Conservation (phyloP, 2,888 invertebrate genomes). For the Agrypnus murinus region DNA sequence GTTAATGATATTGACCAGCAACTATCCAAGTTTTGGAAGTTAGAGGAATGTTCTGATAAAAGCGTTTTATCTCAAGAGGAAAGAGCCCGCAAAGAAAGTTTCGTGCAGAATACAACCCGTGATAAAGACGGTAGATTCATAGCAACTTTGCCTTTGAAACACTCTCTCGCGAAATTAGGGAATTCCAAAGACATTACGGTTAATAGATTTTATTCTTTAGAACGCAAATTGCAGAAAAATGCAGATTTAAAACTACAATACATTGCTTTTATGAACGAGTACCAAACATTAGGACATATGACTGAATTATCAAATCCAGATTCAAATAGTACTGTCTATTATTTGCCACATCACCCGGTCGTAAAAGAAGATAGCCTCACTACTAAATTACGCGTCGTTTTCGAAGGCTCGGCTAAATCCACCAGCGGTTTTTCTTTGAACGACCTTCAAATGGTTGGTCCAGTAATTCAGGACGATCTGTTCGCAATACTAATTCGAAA, state of each 20-base stretch:
- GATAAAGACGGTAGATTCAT: conserved; percentile 55
- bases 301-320: not conserved
- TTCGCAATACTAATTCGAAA: conserved; percentile 58
- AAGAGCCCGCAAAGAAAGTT: conserved; percentile 55
- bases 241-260: conserved; percentile 46
- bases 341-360: conserved; percentile 63
- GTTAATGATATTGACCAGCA: conserved; percentile 12
- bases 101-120: conserved; percentile 50
- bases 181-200: conserved; percentile 54
- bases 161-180: conserved; percentile 41
- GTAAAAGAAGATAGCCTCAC: conserved; percentile 57
- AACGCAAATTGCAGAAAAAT: conserved; percentile 50
- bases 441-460: conserved; percentile 61
- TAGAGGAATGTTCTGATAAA: conserved; percentile 52
- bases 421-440: conserved; percentile 62
- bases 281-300: conserved; percentile 30
- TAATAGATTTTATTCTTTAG: conserved; percentile 50
- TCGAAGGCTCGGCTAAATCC: conserved; percentile 60
- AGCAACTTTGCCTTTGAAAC: conserved; percentile 57
- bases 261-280: conserved; percentile 35
- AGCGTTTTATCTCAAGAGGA: conserved; percentile 36
- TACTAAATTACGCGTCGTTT: conserved; percentile 62
- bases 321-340: not conserved
- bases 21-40: conserved; percentile 57
- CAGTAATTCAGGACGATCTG: conserved; percentile 62